A percentile compares a stretch with the other conserved stretches of the same genome.
phyloP scores from a whole-genome alignment of 2,888 invertebrate species.

The Polylopha cassiicola region DNA sequence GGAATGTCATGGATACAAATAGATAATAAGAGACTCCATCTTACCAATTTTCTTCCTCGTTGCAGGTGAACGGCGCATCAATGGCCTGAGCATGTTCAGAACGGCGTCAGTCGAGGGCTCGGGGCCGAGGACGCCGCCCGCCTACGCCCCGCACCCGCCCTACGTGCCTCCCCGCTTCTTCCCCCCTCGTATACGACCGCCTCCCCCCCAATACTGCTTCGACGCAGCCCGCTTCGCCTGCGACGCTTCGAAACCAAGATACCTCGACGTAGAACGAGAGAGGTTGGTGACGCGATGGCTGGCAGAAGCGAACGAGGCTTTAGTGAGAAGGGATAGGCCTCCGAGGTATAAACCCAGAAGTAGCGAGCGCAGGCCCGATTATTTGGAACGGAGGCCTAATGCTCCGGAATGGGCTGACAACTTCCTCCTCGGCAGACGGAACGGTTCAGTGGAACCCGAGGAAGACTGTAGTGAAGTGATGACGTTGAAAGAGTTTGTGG shows the following conservation, averaged over 20 bases:
- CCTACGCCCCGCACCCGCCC: conserved; percentile 69
- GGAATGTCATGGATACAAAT: too few species aligned
- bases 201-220: conserved; percentile 73
- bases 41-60: conserved; percentile 30
- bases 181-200: conserved; percentile 65
- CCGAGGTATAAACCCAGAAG: conserved; percentile 68
- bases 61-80: conserved; percentile 55
- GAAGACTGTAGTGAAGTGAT: conserved; percentile 69
- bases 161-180: conserved; percentile 69
- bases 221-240: conserved; percentile 73
- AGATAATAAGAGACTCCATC: neutral
- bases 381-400: conserved; percentile 53
- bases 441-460: conserved; percentile 64
- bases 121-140: conserved; percentile 71
- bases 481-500: conserved; percentile 77
- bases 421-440: conserved; percentile 59
- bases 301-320: conserved; percentile 70
- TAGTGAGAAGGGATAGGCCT: conserved; percentile 64
- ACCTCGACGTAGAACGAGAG: conserved; percentile 69
- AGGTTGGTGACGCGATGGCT: conserved; percentile 70
- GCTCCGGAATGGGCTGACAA: conserved; percentile 70
- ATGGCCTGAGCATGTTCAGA: conserved; percentile 72
- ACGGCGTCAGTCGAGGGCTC: conserved; percentile 75
- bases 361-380: conserved; percentile 71
- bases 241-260: conserved; percentile 69